Percentiles rank a stretch among this genome's conserved stretches.
Conservation (phyloP, 2,888 invertebrate species). For the Pandemis corylana region DNA sequence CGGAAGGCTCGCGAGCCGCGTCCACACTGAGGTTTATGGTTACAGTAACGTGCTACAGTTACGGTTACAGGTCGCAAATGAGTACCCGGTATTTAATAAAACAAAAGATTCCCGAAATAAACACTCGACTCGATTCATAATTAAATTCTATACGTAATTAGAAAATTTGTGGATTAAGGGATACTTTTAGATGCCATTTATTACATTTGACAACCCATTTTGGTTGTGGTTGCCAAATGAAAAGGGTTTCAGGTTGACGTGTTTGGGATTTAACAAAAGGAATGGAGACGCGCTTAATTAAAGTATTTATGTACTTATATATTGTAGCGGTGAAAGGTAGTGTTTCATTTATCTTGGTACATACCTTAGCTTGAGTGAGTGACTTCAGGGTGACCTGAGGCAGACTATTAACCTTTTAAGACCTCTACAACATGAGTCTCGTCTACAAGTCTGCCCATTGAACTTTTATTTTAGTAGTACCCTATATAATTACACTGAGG, state of each 20-base stretch:
- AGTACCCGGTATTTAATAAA: too few relatives aligned
- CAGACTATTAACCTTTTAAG: neutral
- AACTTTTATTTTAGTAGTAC: neutral
- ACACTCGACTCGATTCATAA: neutral
- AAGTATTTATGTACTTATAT: conserved; percentile 2
- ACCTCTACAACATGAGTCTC: neutral
- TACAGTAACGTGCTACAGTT: too few relatives aligned
- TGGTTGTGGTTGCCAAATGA: conserved; percentile 30
- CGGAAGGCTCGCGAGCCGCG: too few relatives aligned
- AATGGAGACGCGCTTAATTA: conserved; percentile 16
- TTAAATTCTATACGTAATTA: neutral
- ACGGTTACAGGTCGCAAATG: too few relatives aligned
- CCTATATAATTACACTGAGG: neutral
- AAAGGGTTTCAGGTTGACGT: conserved; percentile 36
- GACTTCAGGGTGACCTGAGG: neutral
- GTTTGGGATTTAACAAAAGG: conserved; percentile 22
- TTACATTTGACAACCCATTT: conserved; percentile 23
- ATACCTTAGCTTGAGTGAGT: neutral
- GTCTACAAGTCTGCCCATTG: neutral
- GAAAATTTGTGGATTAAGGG: conserved; percentile 18
- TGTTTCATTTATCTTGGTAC: neutral
- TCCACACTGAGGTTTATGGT: too few relatives aligned
- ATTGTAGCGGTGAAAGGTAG: neutral
- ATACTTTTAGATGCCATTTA: conserved; percentile 16
- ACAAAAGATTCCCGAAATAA: too few relatives aligned